These are phyloP conservation scores for Ophion costatus DNA, from an alignment of 2,888 invertebrate species.

Conservation along the genomic window DNA sequence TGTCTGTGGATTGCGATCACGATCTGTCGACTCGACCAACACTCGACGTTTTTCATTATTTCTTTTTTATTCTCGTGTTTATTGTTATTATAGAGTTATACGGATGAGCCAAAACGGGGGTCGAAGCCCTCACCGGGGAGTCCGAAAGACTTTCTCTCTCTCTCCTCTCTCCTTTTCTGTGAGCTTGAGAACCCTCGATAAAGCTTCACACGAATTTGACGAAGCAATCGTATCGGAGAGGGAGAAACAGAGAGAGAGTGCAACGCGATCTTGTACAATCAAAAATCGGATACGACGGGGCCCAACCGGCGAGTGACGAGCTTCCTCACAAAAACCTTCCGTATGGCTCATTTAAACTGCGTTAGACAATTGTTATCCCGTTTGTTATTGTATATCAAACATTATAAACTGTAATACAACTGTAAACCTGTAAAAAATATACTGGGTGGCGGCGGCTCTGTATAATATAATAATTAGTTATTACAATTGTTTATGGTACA, in stretches of 20 bases:
- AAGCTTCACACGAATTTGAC: not conserved
- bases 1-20: slow-evolving; percentile 23
- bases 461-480: slow-evolving; percentile 83
- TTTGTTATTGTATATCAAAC: slow-evolving; percentile 83
- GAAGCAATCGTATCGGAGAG: not conserved
- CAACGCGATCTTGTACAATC: slow-evolving; percentile 6
- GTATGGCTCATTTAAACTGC: slow-evolving; percentile 54
- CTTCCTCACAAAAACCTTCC: slow-evolving; percentile 21
- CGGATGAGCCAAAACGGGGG: slow-evolving; percentile 49
- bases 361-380: slow-evolving; percentile 65
- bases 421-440: slow-evolving; percentile 84
- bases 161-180: not conserved
- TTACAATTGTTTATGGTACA: slow-evolving; percentile 77
- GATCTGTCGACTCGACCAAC: slow-evolving; percentile 51
- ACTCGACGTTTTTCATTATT: slow-evolving; percentile 51
- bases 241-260: not conserved
- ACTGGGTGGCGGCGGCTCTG: slow-evolving; percentile 84
- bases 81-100: slow-evolving; percentile 65
- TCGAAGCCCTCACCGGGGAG: slow-evolving; percentile 15
- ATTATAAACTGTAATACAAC: slow-evolving; percentile 84
- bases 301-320: not conserved
- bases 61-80: slow-evolving; percentile 46
- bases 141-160: not conserved
- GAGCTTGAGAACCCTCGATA: not conserved
- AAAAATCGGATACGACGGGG: not conserved